Evolutionary conservation across 2,113 vertebrate genomes (phyloP).

Genomic region (Thinocorus orbignyianus): DNA sequence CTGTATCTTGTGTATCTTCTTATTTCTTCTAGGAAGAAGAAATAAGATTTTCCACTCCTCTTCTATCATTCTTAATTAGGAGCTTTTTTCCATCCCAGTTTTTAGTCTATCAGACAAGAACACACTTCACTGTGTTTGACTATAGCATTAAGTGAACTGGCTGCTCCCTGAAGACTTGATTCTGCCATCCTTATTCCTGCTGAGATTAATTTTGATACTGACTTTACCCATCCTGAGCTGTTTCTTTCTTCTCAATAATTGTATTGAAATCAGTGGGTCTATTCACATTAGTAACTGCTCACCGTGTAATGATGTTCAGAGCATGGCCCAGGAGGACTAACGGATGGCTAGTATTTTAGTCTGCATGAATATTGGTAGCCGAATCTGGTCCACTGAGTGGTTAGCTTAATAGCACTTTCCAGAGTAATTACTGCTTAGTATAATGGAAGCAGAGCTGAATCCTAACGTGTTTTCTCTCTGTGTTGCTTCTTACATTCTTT

Average conservation of each 20-base stretch:
- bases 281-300: neutral
- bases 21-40: constrained; percentile 29
- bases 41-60: constrained; percentile 46
- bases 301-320: neutral
- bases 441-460: neutral
- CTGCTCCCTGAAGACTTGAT: constrained; percentile 10
- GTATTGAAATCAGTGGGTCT: constrained; percentile 19
- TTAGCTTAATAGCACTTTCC: constrained; percentile 10
- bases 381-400: neutral
- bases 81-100: neutral
- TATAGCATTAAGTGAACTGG: neutral
- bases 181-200: neutral
- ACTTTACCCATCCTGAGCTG: neutral
- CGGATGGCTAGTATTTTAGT: neutral
- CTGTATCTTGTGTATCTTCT: constrained; percentile 7
- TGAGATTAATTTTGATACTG: constrained; percentile 19
- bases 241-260: constrained; percentile 22
- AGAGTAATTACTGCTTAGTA: constrained; percentile 15
- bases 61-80: constrained; percentile 46
- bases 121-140: neutral
- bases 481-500: constrained; percentile 19
- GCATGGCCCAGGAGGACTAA: neutral
- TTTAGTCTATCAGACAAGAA: constrained; percentile 33
- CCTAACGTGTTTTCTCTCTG: constrained; percentile 13
- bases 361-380: neutral